phyloP scores from a whole-genome alignment of 2,888 invertebrate species.

The Torymus texanus region DNA sequence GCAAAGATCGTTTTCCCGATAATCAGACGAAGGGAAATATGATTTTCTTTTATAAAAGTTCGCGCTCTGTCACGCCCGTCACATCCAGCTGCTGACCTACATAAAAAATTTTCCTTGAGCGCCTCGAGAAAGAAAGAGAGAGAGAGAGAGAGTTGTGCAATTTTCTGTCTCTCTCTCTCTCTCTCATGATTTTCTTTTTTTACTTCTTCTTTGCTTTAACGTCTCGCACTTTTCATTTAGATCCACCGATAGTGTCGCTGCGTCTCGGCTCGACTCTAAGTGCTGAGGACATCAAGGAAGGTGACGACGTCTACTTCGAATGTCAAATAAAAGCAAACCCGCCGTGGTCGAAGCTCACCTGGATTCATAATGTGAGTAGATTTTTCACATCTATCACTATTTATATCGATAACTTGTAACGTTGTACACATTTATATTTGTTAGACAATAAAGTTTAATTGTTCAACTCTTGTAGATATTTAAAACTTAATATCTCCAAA shows the following conservation, averaged over 20 bases:
- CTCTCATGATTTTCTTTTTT: no score
- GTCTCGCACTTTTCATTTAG: constrained; percentile 77
- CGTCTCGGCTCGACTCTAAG: constrained; percentile 89
- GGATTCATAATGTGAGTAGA: constrained; percentile 90
- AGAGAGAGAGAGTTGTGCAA: no score
- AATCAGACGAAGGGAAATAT: not conserved
- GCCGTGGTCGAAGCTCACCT: constrained; percentile 87
- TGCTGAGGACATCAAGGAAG: constrained; percentile 92
- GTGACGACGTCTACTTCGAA: constrained; percentile 94
- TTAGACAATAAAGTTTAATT: no score
- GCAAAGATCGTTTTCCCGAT: not conserved
- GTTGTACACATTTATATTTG: no score
- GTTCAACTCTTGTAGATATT: not conserved
- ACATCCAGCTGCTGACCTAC: not conserved
- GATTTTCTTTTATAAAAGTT: not conserved
- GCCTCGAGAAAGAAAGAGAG: no score
- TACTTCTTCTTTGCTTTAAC: no score
- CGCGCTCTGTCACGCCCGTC: not conserved
- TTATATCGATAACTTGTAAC: no score
- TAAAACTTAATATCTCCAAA: not conserved
- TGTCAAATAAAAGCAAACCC: constrained; percentile 94
- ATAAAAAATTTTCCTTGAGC: no score
- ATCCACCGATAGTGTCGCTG: constrained; percentile 89
- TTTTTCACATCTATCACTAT: not conserved
- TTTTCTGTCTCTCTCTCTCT: no score